These are phyloP conservation scores for Buphagus erythrorhynchus DNA, from an alignment of 2,797 vertebrate species.

Conservation along the genomic window DNA sequence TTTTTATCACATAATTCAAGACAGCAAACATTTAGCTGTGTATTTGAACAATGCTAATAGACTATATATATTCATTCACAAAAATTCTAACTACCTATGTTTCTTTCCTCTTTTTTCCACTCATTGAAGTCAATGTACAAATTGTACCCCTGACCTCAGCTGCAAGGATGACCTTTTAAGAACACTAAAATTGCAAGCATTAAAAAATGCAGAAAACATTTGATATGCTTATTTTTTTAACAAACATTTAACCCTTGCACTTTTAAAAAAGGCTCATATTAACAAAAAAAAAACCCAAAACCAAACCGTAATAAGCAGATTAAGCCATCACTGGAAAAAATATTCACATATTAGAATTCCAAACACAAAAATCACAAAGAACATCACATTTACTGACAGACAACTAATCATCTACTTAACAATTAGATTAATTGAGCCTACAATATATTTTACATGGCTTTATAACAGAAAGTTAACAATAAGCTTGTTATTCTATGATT, in stretches of 20 bases:
- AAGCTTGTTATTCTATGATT: neutral
- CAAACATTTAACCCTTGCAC: neutral
- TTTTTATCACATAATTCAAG: neutral
- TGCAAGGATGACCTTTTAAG: neutral
- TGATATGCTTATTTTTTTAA: neutral
- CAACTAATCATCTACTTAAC: neutral
- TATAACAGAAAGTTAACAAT: neutral
- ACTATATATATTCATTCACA: neutral
- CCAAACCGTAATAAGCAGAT: neutral
- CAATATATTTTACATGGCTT: neutral
- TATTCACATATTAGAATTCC: neutral
- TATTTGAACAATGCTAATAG: neutral
- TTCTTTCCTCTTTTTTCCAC: neutral
- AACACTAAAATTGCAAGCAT: neutral
- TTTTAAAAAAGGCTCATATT: neutral
- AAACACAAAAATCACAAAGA: neutral
- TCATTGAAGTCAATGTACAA: neutral
- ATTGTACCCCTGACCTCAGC: neutral
- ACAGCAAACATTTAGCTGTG: neutral
- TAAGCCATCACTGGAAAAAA: neutral
- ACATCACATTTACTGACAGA: neutral
- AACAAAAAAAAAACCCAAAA: neutral
- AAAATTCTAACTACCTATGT: neutral
- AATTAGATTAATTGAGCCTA: neutral
- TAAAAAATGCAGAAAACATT: neutral